A percentile compares a stretch with the other conserved stretches of the same genome.
Evolutionary conservation across 2,797 vertebrate genomes (phyloP).

Genomic region (Micropoecilia bifurca): DNA sequence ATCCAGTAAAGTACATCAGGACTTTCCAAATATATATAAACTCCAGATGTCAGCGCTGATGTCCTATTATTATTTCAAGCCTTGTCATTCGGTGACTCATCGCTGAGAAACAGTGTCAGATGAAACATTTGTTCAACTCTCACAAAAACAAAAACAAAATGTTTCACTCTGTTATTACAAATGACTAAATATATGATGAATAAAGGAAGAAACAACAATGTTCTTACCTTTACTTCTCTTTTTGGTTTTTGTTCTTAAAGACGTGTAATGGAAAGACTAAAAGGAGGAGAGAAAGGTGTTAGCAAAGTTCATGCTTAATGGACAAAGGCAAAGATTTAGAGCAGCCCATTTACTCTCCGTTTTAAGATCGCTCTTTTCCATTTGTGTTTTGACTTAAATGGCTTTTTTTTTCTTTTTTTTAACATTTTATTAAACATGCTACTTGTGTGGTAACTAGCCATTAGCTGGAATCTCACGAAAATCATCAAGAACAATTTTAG

Average conservation of each 20-base stretch:
- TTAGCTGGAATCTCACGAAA: not conserved
- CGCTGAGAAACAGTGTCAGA: not conserved
- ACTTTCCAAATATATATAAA: constrained; percentile 2
- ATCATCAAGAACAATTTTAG: not conserved
- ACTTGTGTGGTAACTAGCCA: not conserved
- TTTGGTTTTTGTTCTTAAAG: constrained; percentile 92
- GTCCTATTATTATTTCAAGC: constrained; percentile 13
- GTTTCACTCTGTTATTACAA: not conserved
- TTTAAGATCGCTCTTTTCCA: constrained; percentile 25
- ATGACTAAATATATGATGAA: not conserved
- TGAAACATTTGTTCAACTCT: not conserved
- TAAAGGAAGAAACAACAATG: not conserved
- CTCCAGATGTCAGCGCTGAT: not conserved
- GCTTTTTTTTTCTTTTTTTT: not conserved
- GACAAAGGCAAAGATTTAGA: not conserved
- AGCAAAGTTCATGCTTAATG: constrained; percentile 5
- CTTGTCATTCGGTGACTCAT: constrained; percentile 9
- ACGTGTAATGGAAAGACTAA: constrained; percentile 90
- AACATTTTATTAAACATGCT: not conserved
- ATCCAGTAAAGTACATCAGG: not conserved
- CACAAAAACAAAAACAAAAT: not conserved
- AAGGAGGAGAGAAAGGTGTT: constrained; percentile 45
- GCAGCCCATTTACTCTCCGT: constrained; percentile 12
- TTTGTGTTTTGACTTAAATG: not conserved
- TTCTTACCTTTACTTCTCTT: constrained; percentile 90